Evolutionary conservation across 2,888 invertebrate species (phyloP).

Genomic region (Bellardia pandia): DNA sequence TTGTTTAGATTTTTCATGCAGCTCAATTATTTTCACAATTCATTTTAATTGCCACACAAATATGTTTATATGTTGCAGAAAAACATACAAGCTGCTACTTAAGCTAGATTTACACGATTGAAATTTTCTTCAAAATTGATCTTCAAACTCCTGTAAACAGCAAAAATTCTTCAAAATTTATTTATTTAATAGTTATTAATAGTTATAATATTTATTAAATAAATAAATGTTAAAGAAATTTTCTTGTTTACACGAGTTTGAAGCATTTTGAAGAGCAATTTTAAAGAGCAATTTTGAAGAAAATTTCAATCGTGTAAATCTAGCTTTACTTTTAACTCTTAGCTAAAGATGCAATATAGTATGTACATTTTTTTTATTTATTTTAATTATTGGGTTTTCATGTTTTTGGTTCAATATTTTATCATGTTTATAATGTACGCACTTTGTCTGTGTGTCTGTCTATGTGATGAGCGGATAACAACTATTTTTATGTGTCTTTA

Average conservation of each 20-base stretch:
- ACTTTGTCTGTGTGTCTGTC: neutral
- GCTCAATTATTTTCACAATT: conserved; percentile 42
- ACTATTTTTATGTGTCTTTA: neutral
- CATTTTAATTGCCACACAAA: conserved; percentile 60
- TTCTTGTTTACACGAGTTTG: no score
- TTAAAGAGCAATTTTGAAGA: no score
- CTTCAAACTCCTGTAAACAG: no score
- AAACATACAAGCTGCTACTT: neutral
- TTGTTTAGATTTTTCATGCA: conserved; percentile 43
- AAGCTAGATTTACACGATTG: no score
- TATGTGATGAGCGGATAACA: neutral
- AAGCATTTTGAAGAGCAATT: no score
- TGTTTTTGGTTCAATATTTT: conserved; percentile 57
- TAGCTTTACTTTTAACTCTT: neutral
- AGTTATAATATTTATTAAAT: no score
- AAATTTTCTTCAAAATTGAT: no score
- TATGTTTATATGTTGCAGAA: neutral
- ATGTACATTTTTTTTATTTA: conserved; percentile 6
- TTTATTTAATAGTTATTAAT: no score
- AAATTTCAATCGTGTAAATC: no score
- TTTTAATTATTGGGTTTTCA: conserved; percentile 65
- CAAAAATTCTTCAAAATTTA: no score
- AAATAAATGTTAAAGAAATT: no score
- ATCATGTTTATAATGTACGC: conserved; percentile 14
- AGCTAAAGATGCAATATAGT: neutral